These are phyloP conservation scores for Scrobipalpa costella DNA, from an alignment of 2,888 invertebrate genomes.

Conservation along the genomic window DNA sequence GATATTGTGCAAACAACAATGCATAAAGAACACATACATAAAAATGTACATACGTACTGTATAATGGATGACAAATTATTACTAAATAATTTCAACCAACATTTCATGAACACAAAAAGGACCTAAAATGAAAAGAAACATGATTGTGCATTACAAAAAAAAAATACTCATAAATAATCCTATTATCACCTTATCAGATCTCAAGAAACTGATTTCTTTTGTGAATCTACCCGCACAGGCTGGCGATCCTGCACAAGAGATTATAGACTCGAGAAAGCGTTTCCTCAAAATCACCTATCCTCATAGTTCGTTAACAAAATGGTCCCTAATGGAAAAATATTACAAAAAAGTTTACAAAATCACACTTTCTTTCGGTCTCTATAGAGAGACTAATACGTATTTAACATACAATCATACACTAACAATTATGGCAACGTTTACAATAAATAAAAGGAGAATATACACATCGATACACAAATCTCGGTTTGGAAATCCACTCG, in stretches of 20 bases:
- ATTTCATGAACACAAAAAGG: constrained; percentile 59
- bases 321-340: constrained; percentile 76
- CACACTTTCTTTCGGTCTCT: constrained; percentile 66
- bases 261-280: constrained; percentile 43
- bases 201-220: constrained; percentile 42
- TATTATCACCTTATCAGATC: constrained; percentile 74
- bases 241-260: constrained; percentile 64
- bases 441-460: constrained; percentile 75
- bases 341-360: constrained; percentile 70
- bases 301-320: constrained; percentile 67
- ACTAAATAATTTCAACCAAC: constrained; percentile 53
- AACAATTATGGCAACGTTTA: constrained; percentile 81
- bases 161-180: constrained; percentile 60
- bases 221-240: constrained; percentile 49
- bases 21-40: constrained; percentile 53
- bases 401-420: constrained; percentile 74
- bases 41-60: constrained; percentile 53
- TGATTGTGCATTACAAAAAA: constrained; percentile 74
- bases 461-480: constrained; percentile 65
- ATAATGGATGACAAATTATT: constrained; percentile 36
- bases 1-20: constrained; percentile 67
- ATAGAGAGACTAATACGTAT: constrained; percentile 73
- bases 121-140: constrained; percentile 56
- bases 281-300: constrained; percentile 53
- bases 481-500: constrained; percentile 41